Evolutionary conservation across 1,140 invertebrate species (phyloP), one percentile per base, ranked within the genome.

Genomic region (Phocides pigmalion): DNA sequence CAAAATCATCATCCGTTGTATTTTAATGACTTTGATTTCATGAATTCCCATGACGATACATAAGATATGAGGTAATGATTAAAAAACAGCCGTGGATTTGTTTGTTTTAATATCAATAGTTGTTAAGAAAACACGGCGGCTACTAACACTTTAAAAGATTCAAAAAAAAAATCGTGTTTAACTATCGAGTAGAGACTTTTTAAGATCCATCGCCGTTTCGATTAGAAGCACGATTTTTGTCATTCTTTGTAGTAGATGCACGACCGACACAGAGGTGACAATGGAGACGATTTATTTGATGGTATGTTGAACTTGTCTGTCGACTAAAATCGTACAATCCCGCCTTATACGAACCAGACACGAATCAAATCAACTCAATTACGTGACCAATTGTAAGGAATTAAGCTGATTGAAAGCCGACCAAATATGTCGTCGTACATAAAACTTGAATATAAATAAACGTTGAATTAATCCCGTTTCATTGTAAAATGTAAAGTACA

Each of bases 271-370:
- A 49, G 73, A 65, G 68, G 66, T 53, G 70, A 76, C 76, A 81
- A 83, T 79, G 72, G 70, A 74, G 16, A 63, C 64, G 56, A 74
- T 79, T 81, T 72, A 77, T 67, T 71, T 69, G 62, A 74, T 58
- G 73, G 70, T 70, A 51, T 73, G 69, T 79, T 79, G 69, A 79
- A 76, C 79, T 76, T 68, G 63, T 44, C 35, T 53, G 50, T 44
- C 70, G 64, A 70, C 37, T 35, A 44, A 74, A 76, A 67, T 62
- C 64, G 59, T 65, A 42, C 44, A 20, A 20, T 46, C 54, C 44
- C 49, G 47, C 68, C 76, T 73, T 79, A 67, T 76, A 75, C 46
- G 73, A 69, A 66, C 62, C 62, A 68, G 56, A 59, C 56, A 64
- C 58, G 62, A 74, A 70, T 63, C 42, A 72, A 72, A 64, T 64